Percentiles rank a stretch among this genome's conserved stretches.
Conservation (phyloP, 2,888 invertebrate species). For the Rugalucina vietnamica region DNA sequence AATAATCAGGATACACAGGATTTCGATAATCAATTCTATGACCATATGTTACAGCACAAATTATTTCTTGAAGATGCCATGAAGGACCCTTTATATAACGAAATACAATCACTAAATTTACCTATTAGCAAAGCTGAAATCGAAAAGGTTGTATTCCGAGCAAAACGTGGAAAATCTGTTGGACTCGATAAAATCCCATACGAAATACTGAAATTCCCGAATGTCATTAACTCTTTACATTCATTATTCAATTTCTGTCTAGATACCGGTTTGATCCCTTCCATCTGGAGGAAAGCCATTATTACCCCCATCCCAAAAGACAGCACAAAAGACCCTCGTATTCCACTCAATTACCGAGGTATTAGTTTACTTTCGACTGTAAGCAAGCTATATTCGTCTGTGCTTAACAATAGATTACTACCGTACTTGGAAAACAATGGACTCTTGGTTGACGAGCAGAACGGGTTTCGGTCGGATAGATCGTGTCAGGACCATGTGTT, state of each 20-base stretch:
- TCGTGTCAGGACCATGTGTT: constrained; percentile 11
- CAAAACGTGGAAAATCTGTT: not conserved
- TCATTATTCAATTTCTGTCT: constrained; percentile 1
- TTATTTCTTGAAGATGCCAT: not conserved
- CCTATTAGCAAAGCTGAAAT: not conserved
- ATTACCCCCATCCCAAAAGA: not conserved
- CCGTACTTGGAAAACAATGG: not conserved
- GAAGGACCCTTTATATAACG: not conserved
- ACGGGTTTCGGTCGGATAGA: constrained; percentile 5
- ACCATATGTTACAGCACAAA: not conserved
- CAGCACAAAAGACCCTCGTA: not conserved
- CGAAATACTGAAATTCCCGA: not conserved
- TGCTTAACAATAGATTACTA: not conserved
- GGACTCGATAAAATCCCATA: not conserved
- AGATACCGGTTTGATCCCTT: not conserved
- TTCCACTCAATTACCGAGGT: not conserved
- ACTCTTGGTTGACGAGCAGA: not conserved
- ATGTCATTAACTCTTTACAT: not conserved
- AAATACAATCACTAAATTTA: not conserved
- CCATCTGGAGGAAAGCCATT: not conserved
- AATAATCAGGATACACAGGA: not conserved
- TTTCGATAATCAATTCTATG: not conserved
- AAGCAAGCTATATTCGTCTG: not conserved
- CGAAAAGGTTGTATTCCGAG: not conserved
- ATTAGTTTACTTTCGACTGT: not conserved